Evolutionary conservation across 1,140 invertebrate genomes (phyloP).

Genomic region (Lordiphosa clarofinis): DNA sequence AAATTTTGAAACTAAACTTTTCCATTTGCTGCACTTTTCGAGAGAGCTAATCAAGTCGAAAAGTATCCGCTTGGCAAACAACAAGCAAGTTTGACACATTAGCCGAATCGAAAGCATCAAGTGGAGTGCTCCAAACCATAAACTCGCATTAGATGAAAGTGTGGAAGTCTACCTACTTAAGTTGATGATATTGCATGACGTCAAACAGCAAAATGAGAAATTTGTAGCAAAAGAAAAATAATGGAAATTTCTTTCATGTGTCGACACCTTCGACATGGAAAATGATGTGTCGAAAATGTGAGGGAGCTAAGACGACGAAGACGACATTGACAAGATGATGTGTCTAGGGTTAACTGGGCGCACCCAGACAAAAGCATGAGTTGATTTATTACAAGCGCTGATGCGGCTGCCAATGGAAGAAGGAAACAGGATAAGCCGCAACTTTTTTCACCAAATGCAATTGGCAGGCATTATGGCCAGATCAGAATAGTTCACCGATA

Average conservation of each 20-base stretch:
- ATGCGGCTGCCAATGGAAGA: slow-evolving; percentile 4
- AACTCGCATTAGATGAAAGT: not conserved
- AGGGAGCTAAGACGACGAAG: slow-evolving; percentile 11
- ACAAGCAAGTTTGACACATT: slow-evolving; percentile 9
- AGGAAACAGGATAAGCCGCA: slow-evolving; percentile 34
- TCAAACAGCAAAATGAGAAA: slow-evolving; percentile 1
- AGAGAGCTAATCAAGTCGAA: slow-evolving; percentile 12
- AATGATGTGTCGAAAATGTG: slow-evolving; percentile 53
- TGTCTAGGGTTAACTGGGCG: slow-evolving; percentile 23
- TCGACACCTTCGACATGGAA: slow-evolving; percentile 39
- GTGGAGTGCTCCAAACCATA: not conserved
- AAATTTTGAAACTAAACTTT: too few species aligned
- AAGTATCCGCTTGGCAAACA: slow-evolving; percentile 7
- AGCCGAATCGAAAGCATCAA: slow-evolving; percentile 5
- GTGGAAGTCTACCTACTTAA: slow-evolving; percentile 32
- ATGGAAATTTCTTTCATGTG: slow-evolving; percentile 39
- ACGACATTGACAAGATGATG: slow-evolving; percentile 50
- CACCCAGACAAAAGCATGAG: slow-evolving; percentile 23
- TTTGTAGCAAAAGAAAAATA: slow-evolving; percentile 27
- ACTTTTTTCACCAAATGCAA: slow-evolving; percentile 41
- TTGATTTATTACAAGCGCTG: slow-evolving; percentile 52
- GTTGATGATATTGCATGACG: slow-evolving; percentile 47
- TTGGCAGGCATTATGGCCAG: slow-evolving; percentile 45
- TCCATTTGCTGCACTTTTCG: not conserved
- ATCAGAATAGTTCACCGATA: not conserved